Evolutionary conservation across 2,888 invertebrate species (phyloP).

Genomic region (Ernsta delagoae): DNA sequence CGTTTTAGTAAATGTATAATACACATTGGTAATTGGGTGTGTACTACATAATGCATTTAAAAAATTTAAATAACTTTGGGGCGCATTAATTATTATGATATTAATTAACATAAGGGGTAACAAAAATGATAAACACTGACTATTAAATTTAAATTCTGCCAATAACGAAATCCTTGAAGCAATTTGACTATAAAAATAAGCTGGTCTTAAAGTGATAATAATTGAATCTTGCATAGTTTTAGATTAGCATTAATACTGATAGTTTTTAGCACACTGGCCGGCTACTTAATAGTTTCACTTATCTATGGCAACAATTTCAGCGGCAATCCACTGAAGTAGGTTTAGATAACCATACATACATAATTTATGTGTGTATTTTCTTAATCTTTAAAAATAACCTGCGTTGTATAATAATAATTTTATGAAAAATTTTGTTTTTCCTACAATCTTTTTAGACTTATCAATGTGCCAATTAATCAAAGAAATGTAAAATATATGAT

Average conservation of each 20-base stretch:
- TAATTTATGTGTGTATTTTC: too few species aligned
- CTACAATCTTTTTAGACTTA: neutral
- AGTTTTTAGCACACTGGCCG: slow-evolving; percentile 42
- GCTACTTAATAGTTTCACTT: slow-evolving; percentile 48
- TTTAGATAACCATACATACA: too few species aligned
- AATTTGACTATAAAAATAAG: neutral
- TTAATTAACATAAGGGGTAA: too few species aligned
- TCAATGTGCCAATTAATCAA: slow-evolving; percentile 1
- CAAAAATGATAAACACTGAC: too few species aligned
- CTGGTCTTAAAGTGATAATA: slow-evolving; percentile 22
- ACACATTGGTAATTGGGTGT: too few species aligned
- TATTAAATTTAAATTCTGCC: neutral
- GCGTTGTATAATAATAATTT: too few species aligned
- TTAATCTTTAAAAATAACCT: too few species aligned
- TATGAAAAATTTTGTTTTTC: neutral
- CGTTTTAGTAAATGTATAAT: too few species aligned
- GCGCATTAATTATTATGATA: too few species aligned
- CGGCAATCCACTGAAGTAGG: neutral
- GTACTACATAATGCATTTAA: too few species aligned
- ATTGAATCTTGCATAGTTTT: slow-evolving; percentile 47
- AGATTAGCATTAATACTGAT: slow-evolving; percentile 40
- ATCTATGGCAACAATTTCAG: neutral
- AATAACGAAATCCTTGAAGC: neutral
- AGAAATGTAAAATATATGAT: neutral
- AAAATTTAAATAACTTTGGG: too few species aligned